Conservation (phyloP, 2,888 invertebrate genomes). For the Caenorhabditis sinica region DNA sequence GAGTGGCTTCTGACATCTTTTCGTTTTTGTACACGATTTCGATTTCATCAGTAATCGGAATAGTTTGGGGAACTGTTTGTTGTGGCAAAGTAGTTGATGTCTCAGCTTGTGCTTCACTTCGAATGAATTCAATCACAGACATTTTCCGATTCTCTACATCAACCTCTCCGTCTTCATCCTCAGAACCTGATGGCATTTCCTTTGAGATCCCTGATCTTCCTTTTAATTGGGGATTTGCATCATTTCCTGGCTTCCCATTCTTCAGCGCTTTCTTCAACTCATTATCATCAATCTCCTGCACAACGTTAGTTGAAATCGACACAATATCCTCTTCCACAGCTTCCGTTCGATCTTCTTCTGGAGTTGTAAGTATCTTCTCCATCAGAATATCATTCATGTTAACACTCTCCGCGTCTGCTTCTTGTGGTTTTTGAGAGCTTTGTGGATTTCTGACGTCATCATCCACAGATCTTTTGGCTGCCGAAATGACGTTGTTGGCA, state of each 20-base stretch:
- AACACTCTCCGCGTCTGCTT: constrained; percentile 46
- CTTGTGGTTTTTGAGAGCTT: constrained; percentile 30
- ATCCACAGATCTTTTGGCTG: constrained; percentile 54
- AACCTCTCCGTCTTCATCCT: constrained; percentile 27
- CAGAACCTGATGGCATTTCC: constrained; percentile 42
- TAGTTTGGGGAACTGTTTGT: constrained; percentile 12
- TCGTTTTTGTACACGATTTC: constrained; percentile 31
- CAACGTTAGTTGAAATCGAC: constrained; percentile 62
- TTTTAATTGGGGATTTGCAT: constrained; percentile 36
- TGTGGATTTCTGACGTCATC: constrained; percentile 38
- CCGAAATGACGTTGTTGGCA: constrained; percentile 42
- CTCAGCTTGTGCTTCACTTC: constrained; percentile 48
- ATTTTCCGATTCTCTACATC: constrained; percentile 52
- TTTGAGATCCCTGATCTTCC: constrained; percentile 55
- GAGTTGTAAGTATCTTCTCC: constrained; percentile 51
- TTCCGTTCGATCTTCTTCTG: constrained; percentile 56
- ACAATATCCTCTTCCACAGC: constrained; percentile 56
- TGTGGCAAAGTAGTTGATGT: constrained; percentile 27
- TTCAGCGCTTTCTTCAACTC: constrained; percentile 53
- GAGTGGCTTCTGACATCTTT: constrained; percentile 56
- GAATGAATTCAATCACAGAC: constrained; percentile 63
- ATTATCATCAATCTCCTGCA: constrained; percentile 60
- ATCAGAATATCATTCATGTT: constrained; percentile 65
- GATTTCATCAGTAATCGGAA: constrained; percentile 14
- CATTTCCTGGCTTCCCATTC: constrained; percentile 23